A percentile compares a stretch with the other conserved stretches of the same genome.
These are phyloP conservation scores for Mugil cephalus DNA, from an alignment of 2,113 vertebrate genomes.

Conservation along the genomic window DNA sequence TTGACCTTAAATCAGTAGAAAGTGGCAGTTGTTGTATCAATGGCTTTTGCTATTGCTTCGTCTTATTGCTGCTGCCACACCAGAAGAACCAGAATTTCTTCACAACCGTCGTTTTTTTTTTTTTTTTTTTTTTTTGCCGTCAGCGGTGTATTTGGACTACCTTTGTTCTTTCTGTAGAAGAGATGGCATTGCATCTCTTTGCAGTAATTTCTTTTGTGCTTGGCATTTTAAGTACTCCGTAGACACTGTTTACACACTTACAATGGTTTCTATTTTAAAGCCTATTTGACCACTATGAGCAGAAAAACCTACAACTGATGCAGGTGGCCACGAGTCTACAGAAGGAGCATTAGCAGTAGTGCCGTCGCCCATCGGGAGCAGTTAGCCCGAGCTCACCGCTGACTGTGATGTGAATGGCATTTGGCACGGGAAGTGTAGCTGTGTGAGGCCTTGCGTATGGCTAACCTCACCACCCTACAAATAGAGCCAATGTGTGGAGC, in stretches of 20 bases:
- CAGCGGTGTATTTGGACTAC: neutral
- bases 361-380: constrained; percentile 26
- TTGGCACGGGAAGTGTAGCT: constrained; percentile 47
- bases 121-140: too few relatives aligned
- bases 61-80: too few relatives aligned
- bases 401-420: constrained; percentile 57
- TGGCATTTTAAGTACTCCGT: neutral
- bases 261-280: too few relatives aligned
- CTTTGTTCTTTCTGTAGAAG: neutral
- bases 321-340: constrained; percentile 30
- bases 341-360: constrained; percentile 34
- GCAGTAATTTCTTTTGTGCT: neutral
- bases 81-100: too few relatives aligned
- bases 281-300: neutral
- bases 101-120: too few relatives aligned
- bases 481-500: constrained; percentile 72
- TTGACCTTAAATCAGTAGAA: too few relatives aligned
- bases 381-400: constrained; percentile 46
- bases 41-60: too few relatives aligned
- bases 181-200: too few relatives aligned
- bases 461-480: constrained; percentile 59
- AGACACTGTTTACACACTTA: neutral
- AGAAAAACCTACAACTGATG: neutral
- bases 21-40: too few relatives aligned
- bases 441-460: constrained; percentile 47